Conservation (phyloP, 1,140 invertebrate species). For the Papilio xuthus region DNA sequence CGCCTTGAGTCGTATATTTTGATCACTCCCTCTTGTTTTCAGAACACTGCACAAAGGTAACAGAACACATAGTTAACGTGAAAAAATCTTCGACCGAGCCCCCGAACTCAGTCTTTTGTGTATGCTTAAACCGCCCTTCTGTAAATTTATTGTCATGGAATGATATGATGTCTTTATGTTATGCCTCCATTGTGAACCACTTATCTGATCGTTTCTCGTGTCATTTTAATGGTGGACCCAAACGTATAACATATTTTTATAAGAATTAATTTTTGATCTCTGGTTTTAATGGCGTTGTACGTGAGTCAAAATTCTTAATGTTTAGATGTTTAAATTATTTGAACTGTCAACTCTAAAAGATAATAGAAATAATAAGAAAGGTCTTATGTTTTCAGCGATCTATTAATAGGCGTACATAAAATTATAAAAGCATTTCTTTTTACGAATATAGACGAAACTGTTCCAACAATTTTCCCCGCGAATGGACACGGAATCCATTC, state of each 20-base stretch:
- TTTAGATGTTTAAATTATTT: background rate
- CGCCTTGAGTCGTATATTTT: constrained; percentile 56
- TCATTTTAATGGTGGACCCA: constrained; percentile 67
- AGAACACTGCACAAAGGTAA: constrained; percentile 64
- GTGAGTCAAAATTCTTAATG: constrained; percentile 5
- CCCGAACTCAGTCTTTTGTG: constrained; percentile 68
- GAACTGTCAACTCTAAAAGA: background rate
- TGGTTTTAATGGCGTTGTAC: constrained; percentile 27
- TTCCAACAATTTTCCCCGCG: background rate
- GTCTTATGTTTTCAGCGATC: background rate
- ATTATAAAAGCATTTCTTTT: background rate
- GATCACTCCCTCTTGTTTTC: constrained; percentile 77
- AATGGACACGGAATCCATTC: background rate
- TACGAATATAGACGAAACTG: background rate
- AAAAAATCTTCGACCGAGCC: constrained; percentile 66
- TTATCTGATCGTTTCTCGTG: constrained; percentile 74
- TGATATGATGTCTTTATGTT: constrained; percentile 80
- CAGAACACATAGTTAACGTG: constrained; percentile 57
- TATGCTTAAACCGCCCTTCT: constrained; percentile 71
- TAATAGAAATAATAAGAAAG: background rate
- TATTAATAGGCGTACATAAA: background rate
- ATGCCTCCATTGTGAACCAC: constrained; percentile 70
- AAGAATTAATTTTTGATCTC: constrained; percentile 25
- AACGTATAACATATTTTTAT: constrained; percentile 46
- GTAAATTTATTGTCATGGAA: constrained; percentile 75